Percentiles rank a stretch among this genome's conserved stretches.
Conservation (phyloP, 2,113 vertebrate genomes). For the Trichomycterus rosablanca region DNA sequence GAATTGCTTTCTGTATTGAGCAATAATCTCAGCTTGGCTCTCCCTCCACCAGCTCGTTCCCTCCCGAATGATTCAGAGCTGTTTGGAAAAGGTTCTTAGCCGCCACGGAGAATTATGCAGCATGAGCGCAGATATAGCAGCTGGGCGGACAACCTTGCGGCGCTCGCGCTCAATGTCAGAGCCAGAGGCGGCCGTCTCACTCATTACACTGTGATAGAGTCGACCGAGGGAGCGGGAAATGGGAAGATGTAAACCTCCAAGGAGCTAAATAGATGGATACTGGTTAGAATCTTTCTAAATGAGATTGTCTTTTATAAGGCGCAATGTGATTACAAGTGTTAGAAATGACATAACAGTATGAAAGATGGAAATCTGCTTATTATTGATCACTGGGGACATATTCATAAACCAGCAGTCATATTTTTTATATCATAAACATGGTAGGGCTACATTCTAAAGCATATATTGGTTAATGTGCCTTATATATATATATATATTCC, state of each 20-base stretch:
- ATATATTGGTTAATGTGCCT: too few relatives aligned
- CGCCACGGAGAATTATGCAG: conserved; percentile 53
- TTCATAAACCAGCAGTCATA: not conserved
- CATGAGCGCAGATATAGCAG: conserved; percentile 41
- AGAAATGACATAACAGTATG: conserved; percentile 2
- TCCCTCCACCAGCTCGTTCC: conserved; percentile 10
- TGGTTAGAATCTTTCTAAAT: conserved; percentile 18
- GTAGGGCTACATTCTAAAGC: too few relatives aligned
- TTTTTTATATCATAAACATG: too few relatives aligned
- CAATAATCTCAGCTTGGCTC: conserved; percentile 34
- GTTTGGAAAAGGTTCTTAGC: conserved; percentile 42
- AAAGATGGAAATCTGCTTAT: not conserved
- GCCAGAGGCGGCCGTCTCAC: conserved; percentile 31
- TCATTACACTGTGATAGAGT: conserved; percentile 30
- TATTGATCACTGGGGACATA: too few relatives aligned
- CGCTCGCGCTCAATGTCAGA: conserved; percentile 42
- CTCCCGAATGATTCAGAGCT: conserved; percentile 42
- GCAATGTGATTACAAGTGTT: conserved; percentile 1
- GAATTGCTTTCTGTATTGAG: conserved; percentile 33
- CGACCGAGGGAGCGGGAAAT: conserved; percentile 28
- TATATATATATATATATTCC: too few relatives aligned
- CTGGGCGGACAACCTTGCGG: conserved; percentile 49
- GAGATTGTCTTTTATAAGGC: conserved; percentile 7
- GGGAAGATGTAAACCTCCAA: conserved; percentile 32
- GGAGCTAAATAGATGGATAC: conserved; percentile 22